Conservation (phyloP, 2,888 invertebrate genomes). For the Phyllotreta cruciferae region DNA sequence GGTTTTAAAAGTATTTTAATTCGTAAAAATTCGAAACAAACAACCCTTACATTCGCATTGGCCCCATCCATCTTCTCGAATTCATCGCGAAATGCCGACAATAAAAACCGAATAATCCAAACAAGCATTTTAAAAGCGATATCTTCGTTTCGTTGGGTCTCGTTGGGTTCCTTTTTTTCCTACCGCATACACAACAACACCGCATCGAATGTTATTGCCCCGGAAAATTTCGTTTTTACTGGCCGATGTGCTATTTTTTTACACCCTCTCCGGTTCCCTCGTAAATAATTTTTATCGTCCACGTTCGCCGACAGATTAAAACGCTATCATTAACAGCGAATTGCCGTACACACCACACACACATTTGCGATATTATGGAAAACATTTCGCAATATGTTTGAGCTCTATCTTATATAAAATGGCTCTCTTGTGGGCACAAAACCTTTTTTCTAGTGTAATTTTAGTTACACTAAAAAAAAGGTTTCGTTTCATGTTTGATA, state of each 20-base stretch:
- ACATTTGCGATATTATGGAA: not conserved
- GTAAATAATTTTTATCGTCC: constrained; percentile 43
- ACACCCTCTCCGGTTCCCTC: not conserved
- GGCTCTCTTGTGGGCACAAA: too few species aligned
- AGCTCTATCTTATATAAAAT: constrained; percentile 13
- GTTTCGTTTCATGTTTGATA: too few species aligned
- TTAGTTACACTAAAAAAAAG: too few species aligned
- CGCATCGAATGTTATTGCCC: constrained; percentile 17
- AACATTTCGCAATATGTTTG: constrained; percentile 39
- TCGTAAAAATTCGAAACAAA: too few species aligned
- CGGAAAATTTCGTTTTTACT: constrained; percentile 18
- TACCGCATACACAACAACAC: not conserved
- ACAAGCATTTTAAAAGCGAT: constrained; percentile 12
- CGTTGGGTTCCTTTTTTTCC: not conserved
- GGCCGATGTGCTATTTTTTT: constrained; percentile 10
- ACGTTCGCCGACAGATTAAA: constrained; percentile 43
- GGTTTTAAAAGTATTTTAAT: too few species aligned
- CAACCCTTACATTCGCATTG: too few species aligned
- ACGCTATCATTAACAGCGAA: constrained; percentile 41
- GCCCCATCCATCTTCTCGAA: too few species aligned
- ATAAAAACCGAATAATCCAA: constrained; percentile 7
- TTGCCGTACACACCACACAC: constrained; percentile 9
- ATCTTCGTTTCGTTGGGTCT: not conserved
- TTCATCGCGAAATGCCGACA: too few species aligned
- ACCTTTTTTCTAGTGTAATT: too few species aligned